Evolutionary conservation across 1,140 invertebrate species (phyloP), one percentile per base, ranked within the genome.

Genomic region (Samia ricini): DNA sequence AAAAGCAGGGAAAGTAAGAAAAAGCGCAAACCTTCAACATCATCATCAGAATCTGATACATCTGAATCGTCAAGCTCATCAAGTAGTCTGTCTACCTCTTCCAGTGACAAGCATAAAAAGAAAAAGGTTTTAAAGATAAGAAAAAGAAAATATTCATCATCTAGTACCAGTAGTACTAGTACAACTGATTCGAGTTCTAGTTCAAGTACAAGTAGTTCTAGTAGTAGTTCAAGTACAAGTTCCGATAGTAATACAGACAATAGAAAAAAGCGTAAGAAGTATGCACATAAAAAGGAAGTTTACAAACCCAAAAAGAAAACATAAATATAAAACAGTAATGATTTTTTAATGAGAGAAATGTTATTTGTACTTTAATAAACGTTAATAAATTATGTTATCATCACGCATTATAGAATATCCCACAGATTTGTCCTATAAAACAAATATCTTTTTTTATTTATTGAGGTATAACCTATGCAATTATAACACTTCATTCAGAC

Each of bases 61-160:
- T 81, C 85, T 23, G 78, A 84, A 19, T 67, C 74, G n/a, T 67
- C 74, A 15, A 86, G 76, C 69, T 76, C 80, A 49, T 83, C 85
- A 5, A 84, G 72, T 63, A 85, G 81, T 71, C 79, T 80, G 19
- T 76, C 80, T 23, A 86, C 76, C 63, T 80, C 83, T 26, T 87
- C 84, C 18, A 83, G 83, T 75, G 83, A 81, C 18, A 71, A 72
- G 56, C 66, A 79, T 49, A 69, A 62, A 21, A 86, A 76, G 21
- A 86, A 71, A 61, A 89, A 76, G 22, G 74, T 63, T 63, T 51
- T 61, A 4, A 82, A 56, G 59, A 76, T 65, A 60, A 81, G 63
- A 60, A 85, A 77, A 58, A 81, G 76, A 62, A 81, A 76, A 56
- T 63, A 68, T 60, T 83, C 85, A 29, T 75, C 84, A 42, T 78